Evolutionary conservation across 2,888 invertebrate genomes (phyloP).

Genomic region (Melikaiella ostensackeni): DNA sequence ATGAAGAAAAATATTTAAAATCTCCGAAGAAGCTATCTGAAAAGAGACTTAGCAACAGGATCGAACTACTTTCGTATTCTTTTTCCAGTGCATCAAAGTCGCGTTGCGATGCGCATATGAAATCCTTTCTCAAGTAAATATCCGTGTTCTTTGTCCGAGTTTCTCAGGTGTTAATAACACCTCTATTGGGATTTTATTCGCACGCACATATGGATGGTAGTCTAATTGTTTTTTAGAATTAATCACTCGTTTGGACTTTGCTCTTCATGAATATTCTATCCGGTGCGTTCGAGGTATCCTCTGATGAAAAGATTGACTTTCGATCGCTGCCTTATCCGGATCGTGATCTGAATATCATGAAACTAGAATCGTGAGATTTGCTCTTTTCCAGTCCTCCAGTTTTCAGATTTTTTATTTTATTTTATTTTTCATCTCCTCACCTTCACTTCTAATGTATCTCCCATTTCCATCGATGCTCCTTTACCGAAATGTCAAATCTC

Average conservation of each 20-base stretch:
- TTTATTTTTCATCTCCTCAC: neutral
- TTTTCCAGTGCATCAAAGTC: slow-evolving; percentile 32
- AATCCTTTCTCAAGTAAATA: slow-evolving; percentile 34
- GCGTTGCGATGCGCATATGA: slow-evolving; percentile 37
- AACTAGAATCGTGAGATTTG: slow-evolving; percentile 27
- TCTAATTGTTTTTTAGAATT: slow-evolving; percentile 30
- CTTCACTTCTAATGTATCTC: neutral
- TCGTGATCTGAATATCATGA: slow-evolving; percentile 33
- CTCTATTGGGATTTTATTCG: slow-evolving; percentile 24
- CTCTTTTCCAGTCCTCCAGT: slow-evolving; percentile 6
- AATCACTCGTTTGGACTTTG: slow-evolving; percentile 23
- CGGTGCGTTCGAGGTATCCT: neutral
- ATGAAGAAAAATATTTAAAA: slow-evolving; percentile 10
- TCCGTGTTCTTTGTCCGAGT: slow-evolving; percentile 36
- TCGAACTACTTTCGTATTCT: slow-evolving; percentile 37
- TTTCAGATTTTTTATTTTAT: neutral
- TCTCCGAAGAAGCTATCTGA: slow-evolving; percentile 4
- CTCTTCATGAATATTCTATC: slow-evolving; percentile 15
- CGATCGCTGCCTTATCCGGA: slow-evolving; percentile 25
- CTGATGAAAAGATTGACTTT: slow-evolving; percentile 43
- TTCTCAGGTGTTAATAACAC: slow-evolving; percentile 30
- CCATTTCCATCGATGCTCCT: slow-evolving; percentile 2
- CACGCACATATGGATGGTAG: neutral
- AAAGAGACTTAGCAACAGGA: slow-evolving; percentile 28
- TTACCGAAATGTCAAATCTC: slow-evolving; percentile 26